A percentile compares a stretch with the other conserved stretches of the same genome.
Evolutionary conservation across 2,888 invertebrate species (phyloP).

Genomic region (Vanessa cardui): DNA sequence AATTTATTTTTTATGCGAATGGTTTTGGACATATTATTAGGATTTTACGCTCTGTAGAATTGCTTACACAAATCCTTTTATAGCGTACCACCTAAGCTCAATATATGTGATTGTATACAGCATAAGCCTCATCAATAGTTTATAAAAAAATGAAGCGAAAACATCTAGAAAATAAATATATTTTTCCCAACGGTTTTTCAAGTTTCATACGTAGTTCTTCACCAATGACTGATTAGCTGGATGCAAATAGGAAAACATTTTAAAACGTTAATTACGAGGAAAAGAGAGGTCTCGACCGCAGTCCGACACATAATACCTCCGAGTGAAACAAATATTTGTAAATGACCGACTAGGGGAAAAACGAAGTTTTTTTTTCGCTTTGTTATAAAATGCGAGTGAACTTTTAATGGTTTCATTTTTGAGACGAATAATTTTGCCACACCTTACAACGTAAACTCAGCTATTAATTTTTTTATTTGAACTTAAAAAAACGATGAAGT

Average conservation of each 20-base stretch:
- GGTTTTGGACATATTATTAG: no score
- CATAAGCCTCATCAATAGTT: background rate
- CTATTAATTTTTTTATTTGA: no score
- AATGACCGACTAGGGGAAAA: slow-evolving; percentile 13
- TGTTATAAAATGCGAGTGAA: background rate
- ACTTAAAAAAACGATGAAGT: no score
- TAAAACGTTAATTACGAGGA: slow-evolving; percentile 20
- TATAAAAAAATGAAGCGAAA: background rate
- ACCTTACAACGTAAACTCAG: background rate
- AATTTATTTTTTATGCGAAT: no score
- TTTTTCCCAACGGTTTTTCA: background rate
- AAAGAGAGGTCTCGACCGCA: slow-evolving; percentile 12
- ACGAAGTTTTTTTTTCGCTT: slow-evolving; percentile 2
- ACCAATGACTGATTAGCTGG: background rate
- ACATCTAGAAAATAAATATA: background rate
- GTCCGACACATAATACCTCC: slow-evolving; percentile 1
- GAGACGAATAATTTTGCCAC: background rate
- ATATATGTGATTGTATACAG: no score
- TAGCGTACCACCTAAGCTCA: no score
- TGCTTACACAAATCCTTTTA: no score
- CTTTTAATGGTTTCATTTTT: background rate
- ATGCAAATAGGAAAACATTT: slow-evolving; percentile 4
- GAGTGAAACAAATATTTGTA: slow-evolving; percentile 18
- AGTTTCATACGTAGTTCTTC: background rate
- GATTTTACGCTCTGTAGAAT: no score